Base-by-base conservation (phyloP, 2,797 vertebrate genomes). In the Fringilla coelebs region DNA sequence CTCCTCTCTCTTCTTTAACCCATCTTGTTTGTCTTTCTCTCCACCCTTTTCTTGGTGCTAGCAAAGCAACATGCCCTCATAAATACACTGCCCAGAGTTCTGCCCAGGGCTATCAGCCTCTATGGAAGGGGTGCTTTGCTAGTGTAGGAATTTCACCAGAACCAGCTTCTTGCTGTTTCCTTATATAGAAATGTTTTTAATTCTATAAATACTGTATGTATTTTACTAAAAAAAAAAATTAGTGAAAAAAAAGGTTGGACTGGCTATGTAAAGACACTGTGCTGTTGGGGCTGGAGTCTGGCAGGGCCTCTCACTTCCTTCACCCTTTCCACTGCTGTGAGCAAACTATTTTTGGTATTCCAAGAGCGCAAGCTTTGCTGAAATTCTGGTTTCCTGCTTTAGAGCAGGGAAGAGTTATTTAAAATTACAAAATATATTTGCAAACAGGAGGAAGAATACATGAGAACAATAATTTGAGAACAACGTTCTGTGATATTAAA, bases 301-400 rank as follows among this genome's bases (percentile, higher is more conserved):
- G 63, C 48, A 86, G 76, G 82, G 77, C 75, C 87, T 84, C 89
- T 94, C 75, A 67, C 78, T 96, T 96, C 94, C 90, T 95, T 93
- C 63, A 91, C 88, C 91, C 85, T 83, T 95, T 96, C 89, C 68
- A 91, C 78, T 90, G 74, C 32, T 82, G 76, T 86, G 88, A 89
- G 71, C 81, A 85, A 93, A 89, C 92, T 95, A 93, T 93, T 94
- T 94, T 94, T 94, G 90, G 91, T 89, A 95, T 96, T 95, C 72
- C 88, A 95, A 85, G 81, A 93, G 72, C 5, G 5, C 63, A 54
- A 94, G 85, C 83, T 92, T 83, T 90, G 91, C 94, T 96, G 90
- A 94, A 94, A 92, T 77, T 68, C 84, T 93, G 70, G 84, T 72
- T 94, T 92, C 88, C 70, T 95, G 86, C 72, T 92, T 88, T 80